These are phyloP conservation scores for Peromyscus californicus DNA, from an alignment of 2,113 vertebrate genomes.

Conservation along the genomic window DNA sequence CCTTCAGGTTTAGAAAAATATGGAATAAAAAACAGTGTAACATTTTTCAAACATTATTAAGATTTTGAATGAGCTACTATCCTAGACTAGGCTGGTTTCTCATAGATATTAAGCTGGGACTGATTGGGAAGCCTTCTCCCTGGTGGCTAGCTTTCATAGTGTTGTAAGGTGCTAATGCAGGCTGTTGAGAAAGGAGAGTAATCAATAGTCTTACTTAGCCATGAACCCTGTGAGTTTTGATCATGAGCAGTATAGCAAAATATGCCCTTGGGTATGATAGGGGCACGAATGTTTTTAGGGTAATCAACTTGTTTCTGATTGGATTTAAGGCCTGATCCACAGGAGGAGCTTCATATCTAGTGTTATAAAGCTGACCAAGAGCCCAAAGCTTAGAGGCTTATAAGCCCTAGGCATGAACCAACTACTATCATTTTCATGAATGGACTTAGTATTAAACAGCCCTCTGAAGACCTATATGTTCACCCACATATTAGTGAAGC, in stretches of 20 bases:
- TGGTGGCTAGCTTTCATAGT: not conserved
- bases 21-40: not conserved
- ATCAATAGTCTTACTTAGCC: not conserved
- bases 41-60: not conserved
- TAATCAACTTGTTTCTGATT: not conserved
- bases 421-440: not conserved
- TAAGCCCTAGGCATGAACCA: not conserved
- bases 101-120: not conserved
- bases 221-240: not conserved
- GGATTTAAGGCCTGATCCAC: not conserved
- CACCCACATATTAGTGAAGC: not conserved
- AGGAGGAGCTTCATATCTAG: no score
- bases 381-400: not conserved
- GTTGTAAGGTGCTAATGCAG: not conserved
- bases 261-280: not conserved
- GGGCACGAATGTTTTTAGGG: not conserved
- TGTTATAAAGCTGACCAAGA: not conserved
- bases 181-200: not conserved
- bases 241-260: not conserved
- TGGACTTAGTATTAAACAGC: not conserved
- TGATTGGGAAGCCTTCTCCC: not conserved
- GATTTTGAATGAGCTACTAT: not conserved
- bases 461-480: not conserved
- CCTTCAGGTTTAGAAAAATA: not conserved
- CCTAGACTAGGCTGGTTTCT: not conserved